Percentiles rank a stretch among this genome's conserved stretches.
Conservation (phyloP, 2,113 vertebrate genomes). For the Sebastes fasciatus region DNA sequence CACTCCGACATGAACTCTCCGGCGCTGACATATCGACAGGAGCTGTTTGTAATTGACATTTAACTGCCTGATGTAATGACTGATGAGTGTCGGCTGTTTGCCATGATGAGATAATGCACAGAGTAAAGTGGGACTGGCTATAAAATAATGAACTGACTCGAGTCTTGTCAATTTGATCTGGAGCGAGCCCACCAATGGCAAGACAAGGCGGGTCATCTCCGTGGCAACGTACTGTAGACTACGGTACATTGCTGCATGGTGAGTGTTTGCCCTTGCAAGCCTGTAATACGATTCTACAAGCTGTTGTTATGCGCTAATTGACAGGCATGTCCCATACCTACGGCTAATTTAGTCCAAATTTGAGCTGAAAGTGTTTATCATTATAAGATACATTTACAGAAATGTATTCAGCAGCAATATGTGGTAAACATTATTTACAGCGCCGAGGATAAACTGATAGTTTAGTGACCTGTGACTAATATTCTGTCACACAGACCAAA, state of each 20-base stretch:
- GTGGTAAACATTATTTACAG: neutral
- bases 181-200: constrained; percentile 52
- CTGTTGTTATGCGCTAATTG: constrained; percentile 18
- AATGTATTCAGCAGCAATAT: neutral
- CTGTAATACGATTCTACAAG: constrained; percentile 26
- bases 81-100: constrained; percentile 42
- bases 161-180: constrained; percentile 67
- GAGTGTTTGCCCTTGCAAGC: constrained; percentile 23
- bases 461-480: constrained; percentile 52
- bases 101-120: constrained; percentile 31
- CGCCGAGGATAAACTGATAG: neutral
- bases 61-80: constrained; percentile 49
- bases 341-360: neutral
- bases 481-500: constrained; percentile 30
- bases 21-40: constrained; percentile 44
- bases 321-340: neutral
- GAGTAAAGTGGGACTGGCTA: constrained; percentile 7
- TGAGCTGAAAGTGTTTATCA: neutral
- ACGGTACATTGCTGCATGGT: neutral
- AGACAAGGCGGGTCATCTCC: constrained; percentile 42
- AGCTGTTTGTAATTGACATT: constrained; percentile 64
- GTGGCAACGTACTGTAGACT: neutral
- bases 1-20: neutral
- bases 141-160: constrained; percentile 54
- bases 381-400: neutral